Percentiles rank a stretch among this genome's conserved stretches.
These are phyloP conservation scores for Notolepis coatsorum DNA, from an alignment of 2,797 vertebrate species.

Conservation along the genomic window DNA sequence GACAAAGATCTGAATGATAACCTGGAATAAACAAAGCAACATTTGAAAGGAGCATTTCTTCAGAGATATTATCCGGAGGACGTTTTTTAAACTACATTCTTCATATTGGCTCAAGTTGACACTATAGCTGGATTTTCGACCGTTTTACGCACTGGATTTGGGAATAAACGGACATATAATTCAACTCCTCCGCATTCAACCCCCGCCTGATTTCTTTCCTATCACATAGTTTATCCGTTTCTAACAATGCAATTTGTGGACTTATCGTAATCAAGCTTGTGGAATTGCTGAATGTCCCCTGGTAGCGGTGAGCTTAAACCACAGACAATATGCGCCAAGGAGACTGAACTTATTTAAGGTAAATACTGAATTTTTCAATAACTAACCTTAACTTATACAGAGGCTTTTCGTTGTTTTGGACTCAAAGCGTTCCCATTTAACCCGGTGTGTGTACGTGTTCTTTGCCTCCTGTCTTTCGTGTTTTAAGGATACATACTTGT, in stretches of 20 bases:
- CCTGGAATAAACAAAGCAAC: constrained; percentile 42
- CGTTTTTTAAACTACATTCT: too few relatives aligned
- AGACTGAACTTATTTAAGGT: constrained; percentile 74
- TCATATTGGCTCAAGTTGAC: constrained; percentile 42
- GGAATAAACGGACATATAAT: constrained; percentile 55
- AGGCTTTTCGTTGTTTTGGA: neutral
- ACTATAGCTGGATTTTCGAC: constrained; percentile 42
- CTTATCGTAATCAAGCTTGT: constrained; percentile 64
- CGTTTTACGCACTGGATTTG: constrained; percentile 44
- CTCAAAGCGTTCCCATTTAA: neutral
- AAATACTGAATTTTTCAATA: constrained; percentile 39
- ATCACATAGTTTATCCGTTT: constrained; percentile 6
- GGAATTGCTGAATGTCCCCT: constrained; percentile 59
- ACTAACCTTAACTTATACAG: neutral
- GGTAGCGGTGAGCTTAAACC: constrained; percentile 46
- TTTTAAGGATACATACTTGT: too few relatives aligned
- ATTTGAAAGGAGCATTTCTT: constrained; percentile 7
- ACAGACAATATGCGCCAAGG: constrained; percentile 45
- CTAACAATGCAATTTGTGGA: constrained; percentile 58
- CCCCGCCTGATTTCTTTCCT: constrained; percentile 32
- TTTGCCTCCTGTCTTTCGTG: neutral
- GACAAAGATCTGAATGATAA: constrained; percentile 9
- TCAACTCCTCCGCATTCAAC: constrained; percentile 21
- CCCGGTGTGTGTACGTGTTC: neutral
- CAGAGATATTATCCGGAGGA: constrained; percentile 13